These are phyloP conservation scores for Dolomedes plantarius DNA, from an alignment of 2,888 invertebrate genomes.

Conservation along the genomic window DNA sequence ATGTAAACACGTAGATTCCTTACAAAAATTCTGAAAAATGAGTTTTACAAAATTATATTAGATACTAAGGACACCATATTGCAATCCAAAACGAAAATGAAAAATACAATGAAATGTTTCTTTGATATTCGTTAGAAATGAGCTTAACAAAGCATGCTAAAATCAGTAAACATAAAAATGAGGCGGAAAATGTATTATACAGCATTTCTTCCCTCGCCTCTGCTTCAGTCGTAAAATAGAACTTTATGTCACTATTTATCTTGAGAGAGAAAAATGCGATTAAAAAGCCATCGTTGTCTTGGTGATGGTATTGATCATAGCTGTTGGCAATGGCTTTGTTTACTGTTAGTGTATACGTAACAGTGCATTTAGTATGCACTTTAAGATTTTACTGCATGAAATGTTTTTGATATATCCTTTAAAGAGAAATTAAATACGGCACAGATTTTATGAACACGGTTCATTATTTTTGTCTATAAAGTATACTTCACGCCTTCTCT, in stretches of 20 bases:
- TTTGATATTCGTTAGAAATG: not conserved
- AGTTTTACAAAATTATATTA: no score
- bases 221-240: constrained; percentile 33
- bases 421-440: not conserved
- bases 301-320: constrained; percentile 56
- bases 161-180: not conserved
- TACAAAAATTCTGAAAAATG: no score
- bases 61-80: no score
- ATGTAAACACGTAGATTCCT: no score
- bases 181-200: not conserved
- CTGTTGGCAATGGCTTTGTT: constrained; percentile 39
- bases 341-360: constrained; percentile 43
- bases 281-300: constrained; percentile 62
- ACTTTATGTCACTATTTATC: constrained; percentile 35
- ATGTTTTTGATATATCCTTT: not conserved
- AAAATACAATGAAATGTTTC: not conserved
- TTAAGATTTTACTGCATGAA: constrained; percentile 24
- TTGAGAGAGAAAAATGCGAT: constrained; percentile 41
- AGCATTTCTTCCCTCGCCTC: not conserved
- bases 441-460: not conserved
- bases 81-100: no score
- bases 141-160: not conserved
- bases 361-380: constrained; percentile 37
- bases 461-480: not conserved
- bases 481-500: no score